Evolutionary conservation across 2,888 invertebrate species (phyloP).

Genomic region (Oligia strigilis): DNA sequence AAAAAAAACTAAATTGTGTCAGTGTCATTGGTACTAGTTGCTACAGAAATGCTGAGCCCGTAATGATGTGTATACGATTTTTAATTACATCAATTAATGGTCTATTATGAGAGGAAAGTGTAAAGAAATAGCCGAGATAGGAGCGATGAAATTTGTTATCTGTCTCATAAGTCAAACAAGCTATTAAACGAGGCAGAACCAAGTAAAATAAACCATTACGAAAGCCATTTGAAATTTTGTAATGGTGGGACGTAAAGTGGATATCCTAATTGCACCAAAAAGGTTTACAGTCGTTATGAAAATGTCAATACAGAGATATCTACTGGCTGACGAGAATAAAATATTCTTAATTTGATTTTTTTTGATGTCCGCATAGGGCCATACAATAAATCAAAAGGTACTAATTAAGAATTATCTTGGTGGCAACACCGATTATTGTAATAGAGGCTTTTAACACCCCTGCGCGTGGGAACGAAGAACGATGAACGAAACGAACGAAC

Average conservation of each 20-base stretch:
- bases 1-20: constrained; percentile 72
- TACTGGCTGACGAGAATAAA: constrained; percentile 21
- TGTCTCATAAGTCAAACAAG: constrained; percentile 45
- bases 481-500: constrained; percentile 66
- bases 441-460: constrained; percentile 77
- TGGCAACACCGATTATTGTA: constrained; percentile 73
- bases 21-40: constrained; percentile 63
- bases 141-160: constrained; percentile 49
- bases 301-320: constrained; percentile 15
- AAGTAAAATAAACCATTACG: constrained; percentile 55
- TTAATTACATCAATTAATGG: constrained; percentile 56
- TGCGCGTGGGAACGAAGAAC: constrained; percentile 73
- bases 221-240: constrained; percentile 47
- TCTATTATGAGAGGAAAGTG: constrained; percentile 22
- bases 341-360: constrained; percentile 42
- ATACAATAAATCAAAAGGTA: constrained; percentile 67
- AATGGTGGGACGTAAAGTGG: constrained; percentile 36
- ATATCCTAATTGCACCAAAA: constrained; percentile 35
- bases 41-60: constrained; percentile 23
- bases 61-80: constrained; percentile 45
- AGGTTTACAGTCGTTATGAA: constrained; percentile 29
- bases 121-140: constrained; percentile 32
- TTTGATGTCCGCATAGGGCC: constrained; percentile 29
- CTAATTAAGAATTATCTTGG: constrained; percentile 72
- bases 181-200: constrained; percentile 41